A percentile compares a stretch with the other conserved stretches of the same genome.
phyloP scores from a whole-genome alignment of 1,140 invertebrate species.

The Sycophila sp. region DNA sequence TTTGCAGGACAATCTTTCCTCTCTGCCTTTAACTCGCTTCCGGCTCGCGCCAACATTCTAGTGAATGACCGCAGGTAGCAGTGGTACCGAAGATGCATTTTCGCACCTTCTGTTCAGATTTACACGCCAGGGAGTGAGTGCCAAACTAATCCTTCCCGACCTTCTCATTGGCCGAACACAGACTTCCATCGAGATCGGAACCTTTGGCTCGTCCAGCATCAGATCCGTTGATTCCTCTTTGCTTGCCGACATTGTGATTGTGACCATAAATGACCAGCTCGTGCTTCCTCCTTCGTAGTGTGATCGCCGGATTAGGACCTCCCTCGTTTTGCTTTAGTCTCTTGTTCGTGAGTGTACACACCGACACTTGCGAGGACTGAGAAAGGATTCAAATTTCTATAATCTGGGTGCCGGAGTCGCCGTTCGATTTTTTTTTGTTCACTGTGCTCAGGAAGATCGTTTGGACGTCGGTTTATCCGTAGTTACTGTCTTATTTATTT shows the following conservation, averaged over 20 bases:
- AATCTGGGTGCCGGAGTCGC: not conserved
- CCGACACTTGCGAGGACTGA: not conserved
- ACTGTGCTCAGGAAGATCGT: not conserved
- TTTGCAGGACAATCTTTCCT: too few species aligned
- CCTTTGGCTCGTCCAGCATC: not conserved
- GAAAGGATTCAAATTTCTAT: not conserved
- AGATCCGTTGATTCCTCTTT: not conserved
- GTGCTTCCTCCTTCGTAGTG: not conserved
- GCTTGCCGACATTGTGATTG: not conserved
- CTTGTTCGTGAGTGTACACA: not conserved
- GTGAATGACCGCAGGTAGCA: conserved; percentile 12
- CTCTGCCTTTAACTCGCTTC: too few species aligned
- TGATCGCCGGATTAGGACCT: not conserved
- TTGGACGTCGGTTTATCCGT: too few species aligned
- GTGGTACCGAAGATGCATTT: not conserved
- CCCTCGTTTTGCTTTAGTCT: too few species aligned
- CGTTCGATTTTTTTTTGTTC: too few species aligned
- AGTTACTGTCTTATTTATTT: too few species aligned
- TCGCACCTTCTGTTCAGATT: too few species aligned
- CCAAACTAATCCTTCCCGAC: too few species aligned
- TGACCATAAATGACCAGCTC: not conserved
- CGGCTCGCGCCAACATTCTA: conserved; percentile 3
- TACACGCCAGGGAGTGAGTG: too few species aligned
- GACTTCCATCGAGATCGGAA: not conserved
- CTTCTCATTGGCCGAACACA: too few species aligned